Base-by-base conservation (phyloP, 1,140 invertebrate genomes). In the Meloidogyne exigua region DNA sequence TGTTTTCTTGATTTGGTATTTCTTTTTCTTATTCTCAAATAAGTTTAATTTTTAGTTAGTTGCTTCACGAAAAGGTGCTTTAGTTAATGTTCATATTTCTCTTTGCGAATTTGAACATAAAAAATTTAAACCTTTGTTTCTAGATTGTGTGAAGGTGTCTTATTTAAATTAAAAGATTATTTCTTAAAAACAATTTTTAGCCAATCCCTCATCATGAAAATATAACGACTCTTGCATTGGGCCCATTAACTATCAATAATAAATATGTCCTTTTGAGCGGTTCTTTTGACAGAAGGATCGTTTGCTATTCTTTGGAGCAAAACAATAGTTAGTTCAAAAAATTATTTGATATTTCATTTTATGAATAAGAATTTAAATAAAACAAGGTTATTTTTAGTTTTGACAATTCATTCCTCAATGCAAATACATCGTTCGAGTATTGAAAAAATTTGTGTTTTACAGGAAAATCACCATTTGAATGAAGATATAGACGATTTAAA, bases 361-460 rank as follows among this genome's bases (percentile, higher is more conserved):
- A n/a, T n/a, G n/a, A n/a, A n/a, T n/a, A n/a, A n/a, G n/a, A n/a
- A n/a, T n/a, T n/a, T n/a, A n/a, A n/a, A n/a, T n/a, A n/a, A n/a
- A n/a, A n/a, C 18, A 18, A 49, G 4, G 4, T 49, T 49, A 18
- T n/a, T 57, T 57, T n/a, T n/a, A 57, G 49, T n/a, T 5, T 10
- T 57, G 5, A n/a, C 4, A 57, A 57, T 57, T n/a, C 18, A 57
- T 57, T 57, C 18, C n/a, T 57, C 49, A n/a, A n/a, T 57, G 7
- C 49, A 57, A 57, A 28, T 70, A 11, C 68, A 70, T 28, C 68
- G 68, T 70, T 70, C 68, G 4, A 44, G 28, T 70, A 26, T 70
- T 18, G 68, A 42, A n/a, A 57, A 23, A 9, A 32, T 70, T 70
- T 44, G 28, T 70, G 68, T 70, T 62, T 44, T 70, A 26, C 13